A percentile compares a stretch with the other conserved stretches of the same genome.
These are phyloP conservation scores for Lagorchestes hirsutus DNA, from an alignment of 2,797 vertebrate species.

Conservation along the genomic window DNA sequence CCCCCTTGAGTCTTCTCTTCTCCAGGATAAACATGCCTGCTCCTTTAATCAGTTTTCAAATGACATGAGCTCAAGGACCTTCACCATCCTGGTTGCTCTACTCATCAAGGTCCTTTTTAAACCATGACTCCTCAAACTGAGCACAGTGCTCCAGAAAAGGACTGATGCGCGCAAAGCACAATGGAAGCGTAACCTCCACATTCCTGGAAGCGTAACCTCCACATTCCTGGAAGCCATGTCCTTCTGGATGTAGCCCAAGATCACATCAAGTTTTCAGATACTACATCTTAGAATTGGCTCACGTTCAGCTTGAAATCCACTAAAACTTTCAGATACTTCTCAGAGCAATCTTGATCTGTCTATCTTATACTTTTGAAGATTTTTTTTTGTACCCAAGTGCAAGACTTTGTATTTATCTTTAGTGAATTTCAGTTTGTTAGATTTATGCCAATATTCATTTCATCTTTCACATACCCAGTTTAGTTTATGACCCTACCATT, in stretches of 20 bases:
- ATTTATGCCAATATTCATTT: not conserved
- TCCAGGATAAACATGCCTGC: not conserved
- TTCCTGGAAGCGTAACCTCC: not conserved
- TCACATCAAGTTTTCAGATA: not conserved
- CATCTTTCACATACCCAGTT: not conserved
- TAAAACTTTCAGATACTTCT: not conserved
- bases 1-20: not conserved
- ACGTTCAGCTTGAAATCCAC: not conserved
- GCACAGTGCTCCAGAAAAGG: not conserved
- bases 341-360: not conserved
- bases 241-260: not conserved
- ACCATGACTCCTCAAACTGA: not conserved
- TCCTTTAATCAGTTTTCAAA: not conserved
- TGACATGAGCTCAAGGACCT: not conserved
- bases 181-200: not conserved
- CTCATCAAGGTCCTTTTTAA: not conserved
- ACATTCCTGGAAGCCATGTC: not conserved
- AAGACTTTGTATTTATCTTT: not conserved
- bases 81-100: not conserved
- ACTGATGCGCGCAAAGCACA: not conserved
- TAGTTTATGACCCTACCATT: not conserved
- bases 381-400: not conserved
- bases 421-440: not conserved
- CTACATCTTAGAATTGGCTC: not conserved
- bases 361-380: not conserved